Evolutionary conservation across 2,797 vertebrate genomes (phyloP).

Genomic region (Peromyscus eremicus): DNA sequence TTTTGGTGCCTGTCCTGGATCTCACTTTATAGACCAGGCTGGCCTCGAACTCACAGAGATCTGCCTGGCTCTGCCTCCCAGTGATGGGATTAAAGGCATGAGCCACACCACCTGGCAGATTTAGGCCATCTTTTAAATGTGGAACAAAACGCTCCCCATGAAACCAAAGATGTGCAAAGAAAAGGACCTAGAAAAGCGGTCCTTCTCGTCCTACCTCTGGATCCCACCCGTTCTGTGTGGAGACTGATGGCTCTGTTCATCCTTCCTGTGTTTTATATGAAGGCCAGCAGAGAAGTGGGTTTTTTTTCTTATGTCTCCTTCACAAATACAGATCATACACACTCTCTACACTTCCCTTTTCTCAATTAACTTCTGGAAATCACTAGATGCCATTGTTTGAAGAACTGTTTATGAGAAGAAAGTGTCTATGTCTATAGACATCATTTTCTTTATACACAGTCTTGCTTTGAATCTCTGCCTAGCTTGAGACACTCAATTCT

Average conservation of each 20-base stretch:
- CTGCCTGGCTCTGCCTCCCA: too few species aligned
- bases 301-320: constrained; percentile 19
- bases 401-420: neutral
- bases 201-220: neutral
- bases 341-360: neutral
- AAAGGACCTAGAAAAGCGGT: neutral
- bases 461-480: neutral
- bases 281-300: neutral
- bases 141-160: neutral
- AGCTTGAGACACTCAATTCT: neutral
- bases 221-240: neutral
- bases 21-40: too few species aligned
- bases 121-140: neutral
- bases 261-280: neutral
- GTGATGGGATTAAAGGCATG: too few species aligned
- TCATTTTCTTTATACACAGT: neutral
- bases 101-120: neutral
- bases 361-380: neutral
- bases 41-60: too few species aligned
- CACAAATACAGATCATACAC: neutral
- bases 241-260: neutral
- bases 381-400: constrained; percentile 19
- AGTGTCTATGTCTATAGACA: neutral
- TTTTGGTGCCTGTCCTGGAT: too few species aligned
- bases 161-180: constrained; percentile 18